Base-by-base conservation (phyloP, 92 coral and sea anemone species). In the Epizoanthus fatuus region DNA sequence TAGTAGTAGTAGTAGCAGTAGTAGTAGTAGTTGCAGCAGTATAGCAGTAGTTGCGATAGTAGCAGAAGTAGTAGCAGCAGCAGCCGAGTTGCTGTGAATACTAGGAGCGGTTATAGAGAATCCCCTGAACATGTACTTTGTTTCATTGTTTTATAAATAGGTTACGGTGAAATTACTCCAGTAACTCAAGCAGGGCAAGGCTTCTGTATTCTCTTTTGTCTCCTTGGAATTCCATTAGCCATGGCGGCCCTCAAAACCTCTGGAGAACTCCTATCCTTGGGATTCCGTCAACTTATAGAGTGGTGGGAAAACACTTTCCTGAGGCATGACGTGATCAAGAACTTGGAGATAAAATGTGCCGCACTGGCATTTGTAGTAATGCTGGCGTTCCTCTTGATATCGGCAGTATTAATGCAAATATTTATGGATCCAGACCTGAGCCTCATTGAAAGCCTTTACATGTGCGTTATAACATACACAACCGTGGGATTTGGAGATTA, bases 141-240 rank as follows among this genome's bases (percentile, higher is more conserved):
- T 32, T 64, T 29, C 22, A 14, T 59, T 39, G 19, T 59, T 40
- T 9, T 42, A 12, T 19, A 19, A 44, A 38, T 55, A 84, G 94
- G 89, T 14, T 91, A 79, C 49, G 94, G 94, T 15, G 83, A 88
- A 20, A 84, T 88, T 19, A 88, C 94, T 25, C 94, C 94, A 5
- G 49, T 40, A 47, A 84, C 84, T 3, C 51, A 74, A 13, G 66
- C 83, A 44, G 94, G 92, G 6, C 89, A 91, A 65, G 86, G 74
- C 7, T 39, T 91, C 35, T 70, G 85, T 63, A 91, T 91, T 5
- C 45, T 84, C 3, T 85, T 60, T 52, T 83, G 92, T 32, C 47
- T 84, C 1, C 66, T 91, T 44, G 94, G 94, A 52, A 86, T 91
- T 38, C 94, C 92, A 11, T 58, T 91, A 63, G 60, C 87, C 37